phyloP scores from a whole-genome alignment of 2,113 vertebrate genomes.

The Pandion haliaetus region DNA sequence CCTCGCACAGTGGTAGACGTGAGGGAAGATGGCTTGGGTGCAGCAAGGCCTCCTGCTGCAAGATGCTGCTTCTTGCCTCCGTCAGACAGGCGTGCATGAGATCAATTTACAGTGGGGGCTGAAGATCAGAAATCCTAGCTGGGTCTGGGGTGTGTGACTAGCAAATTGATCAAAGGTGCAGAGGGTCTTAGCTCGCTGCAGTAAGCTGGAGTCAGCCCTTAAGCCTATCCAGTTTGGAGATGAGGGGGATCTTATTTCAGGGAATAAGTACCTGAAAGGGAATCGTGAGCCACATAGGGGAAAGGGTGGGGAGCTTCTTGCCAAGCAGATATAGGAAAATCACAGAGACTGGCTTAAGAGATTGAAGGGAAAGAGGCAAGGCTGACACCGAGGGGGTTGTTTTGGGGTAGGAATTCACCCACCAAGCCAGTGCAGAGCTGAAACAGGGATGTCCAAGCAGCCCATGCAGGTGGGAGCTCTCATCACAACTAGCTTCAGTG shows the following conservation, averaged over 20 bases:
- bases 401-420: neutral
- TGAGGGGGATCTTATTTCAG: slow-evolving; percentile 41
- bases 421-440: neutral
- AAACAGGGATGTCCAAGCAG: rapidly evolving
- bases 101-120: neutral
- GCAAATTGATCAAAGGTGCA: slow-evolving; percentile 40
- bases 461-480: rapidly evolving
- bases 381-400: neutral
- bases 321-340: neutral
- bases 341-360: neutral
- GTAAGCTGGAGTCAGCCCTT: slow-evolving; percentile 19
- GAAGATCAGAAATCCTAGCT: neutral
- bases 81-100: neutral
- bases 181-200: neutral
- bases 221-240: neutral
- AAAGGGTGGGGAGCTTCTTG: neutral
- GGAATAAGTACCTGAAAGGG: slow-evolving; percentile 21
- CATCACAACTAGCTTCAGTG: rapidly evolving
- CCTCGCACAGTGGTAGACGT: rapidly evolving
- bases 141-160: neutral
- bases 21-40: neutral
- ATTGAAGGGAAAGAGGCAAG: neutral
- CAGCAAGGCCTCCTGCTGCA: neutral
- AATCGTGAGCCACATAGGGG: neutral
- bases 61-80: neutral